Conservation (phyloP, 2,888 invertebrate species). For the Sinopyrophorus schimmeli region DNA sequence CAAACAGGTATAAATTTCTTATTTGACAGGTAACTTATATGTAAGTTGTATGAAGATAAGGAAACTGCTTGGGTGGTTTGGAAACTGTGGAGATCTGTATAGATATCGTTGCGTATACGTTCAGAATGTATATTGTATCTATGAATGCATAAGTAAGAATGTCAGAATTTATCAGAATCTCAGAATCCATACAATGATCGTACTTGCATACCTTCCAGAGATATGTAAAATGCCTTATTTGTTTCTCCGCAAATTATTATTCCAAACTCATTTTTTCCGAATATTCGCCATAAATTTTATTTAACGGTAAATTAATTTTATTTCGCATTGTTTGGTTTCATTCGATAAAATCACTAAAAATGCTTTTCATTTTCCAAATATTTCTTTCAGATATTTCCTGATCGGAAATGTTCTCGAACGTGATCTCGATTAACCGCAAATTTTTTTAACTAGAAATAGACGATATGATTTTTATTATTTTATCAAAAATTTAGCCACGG, state of each 20-base stretch:
- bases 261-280: neutral
- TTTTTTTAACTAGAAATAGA: too few species aligned
- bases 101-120: constrained; percentile 33
- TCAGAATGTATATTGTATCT: constrained; percentile 31
- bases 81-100: constrained; percentile 34
- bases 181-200: constrained; percentile 34
- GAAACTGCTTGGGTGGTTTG: constrained; percentile 37
- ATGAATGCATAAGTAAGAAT: constrained; percentile 36
- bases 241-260: constrained; percentile 15
- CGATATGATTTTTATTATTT: too few species aligned
- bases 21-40: constrained; percentile 39
- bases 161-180: constrained; percentile 37
- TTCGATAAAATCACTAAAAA: too few species aligned
- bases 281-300: neutral
- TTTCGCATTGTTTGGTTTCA: too few species aligned
- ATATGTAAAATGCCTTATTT: constrained; percentile 26
- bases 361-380: too few species aligned
- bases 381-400: too few species aligned
- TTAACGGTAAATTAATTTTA: too few species aligned
- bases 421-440: too few species aligned
- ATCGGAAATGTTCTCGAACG: too few species aligned
- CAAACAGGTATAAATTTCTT: constrained; percentile 35
- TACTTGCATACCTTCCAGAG: constrained; percentile 22
- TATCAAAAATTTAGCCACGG: too few species aligned
- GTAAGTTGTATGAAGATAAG: constrained; percentile 39